Evolutionary conservation across 2,113 vertebrate genomes (phyloP).

Genomic region (Cercocebus atys): DNA sequence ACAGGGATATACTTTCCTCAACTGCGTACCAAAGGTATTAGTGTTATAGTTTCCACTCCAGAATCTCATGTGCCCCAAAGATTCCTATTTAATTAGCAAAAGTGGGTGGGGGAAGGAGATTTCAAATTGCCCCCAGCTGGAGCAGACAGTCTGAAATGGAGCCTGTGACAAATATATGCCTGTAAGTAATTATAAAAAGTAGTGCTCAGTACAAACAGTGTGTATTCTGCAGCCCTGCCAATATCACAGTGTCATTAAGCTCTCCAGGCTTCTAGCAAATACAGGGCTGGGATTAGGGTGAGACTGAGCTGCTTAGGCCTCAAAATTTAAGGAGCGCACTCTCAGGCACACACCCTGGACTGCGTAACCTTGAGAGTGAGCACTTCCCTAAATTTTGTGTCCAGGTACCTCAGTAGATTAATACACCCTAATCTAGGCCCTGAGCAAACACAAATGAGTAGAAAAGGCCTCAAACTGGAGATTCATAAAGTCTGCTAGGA

Average conservation of each 20-base stretch:
- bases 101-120: neutral
- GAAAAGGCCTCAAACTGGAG: neutral
- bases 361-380: neutral
- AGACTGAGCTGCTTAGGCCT: accelerated
- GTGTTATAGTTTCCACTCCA: neutral
- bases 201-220: accelerated
- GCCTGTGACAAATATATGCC: accelerated
- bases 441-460: neutral
- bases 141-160: neutral
- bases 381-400: too few relatives aligned
- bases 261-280: too few relatives aligned
- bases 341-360: neutral
- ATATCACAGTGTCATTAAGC: accelerated
- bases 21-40: neutral
- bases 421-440: too few relatives aligned
- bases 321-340: neutral
- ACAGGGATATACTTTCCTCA: neutral
- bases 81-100: neutral
- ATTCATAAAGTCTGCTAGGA: too few relatives aligned
- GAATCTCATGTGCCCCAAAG: neutral
- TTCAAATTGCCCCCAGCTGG: too few relatives aligned
- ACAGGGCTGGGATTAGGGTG: neutral
- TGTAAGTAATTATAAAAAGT: neutral
- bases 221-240: accelerated
- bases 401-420: neutral